phyloP scores from a whole-genome alignment of 2,888 invertebrate species.

The Drosophila basisetae region DNA sequence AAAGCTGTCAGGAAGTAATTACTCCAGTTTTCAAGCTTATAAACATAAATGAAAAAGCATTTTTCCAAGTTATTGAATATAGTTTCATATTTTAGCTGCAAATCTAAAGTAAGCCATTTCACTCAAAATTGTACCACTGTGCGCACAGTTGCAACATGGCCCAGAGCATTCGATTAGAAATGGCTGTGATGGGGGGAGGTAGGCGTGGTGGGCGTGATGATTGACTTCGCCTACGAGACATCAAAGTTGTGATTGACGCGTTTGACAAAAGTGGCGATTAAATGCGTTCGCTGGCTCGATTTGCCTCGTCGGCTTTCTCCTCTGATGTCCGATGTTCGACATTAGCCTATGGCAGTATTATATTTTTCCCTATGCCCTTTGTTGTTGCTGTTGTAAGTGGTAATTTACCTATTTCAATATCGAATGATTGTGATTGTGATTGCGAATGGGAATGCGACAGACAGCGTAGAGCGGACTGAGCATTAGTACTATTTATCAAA shows the following conservation, averaged over 20 bases:
- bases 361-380: neutral
- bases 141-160: conserved; percentile 12
- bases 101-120: too few relatives aligned
- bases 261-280: conserved; percentile 78
- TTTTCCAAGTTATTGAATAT: neutral
- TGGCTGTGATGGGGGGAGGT: neutral
- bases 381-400: conserved; percentile 30
- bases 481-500: conserved; percentile 36
- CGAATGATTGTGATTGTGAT: conserved; percentile 47
- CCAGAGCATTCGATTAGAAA: conserved; percentile 16
- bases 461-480: conserved; percentile 28
- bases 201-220: conserved; percentile 28
- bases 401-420: conserved; percentile 72
- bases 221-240: conserved; percentile 37
- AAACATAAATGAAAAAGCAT: neutral
- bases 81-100: neutral
- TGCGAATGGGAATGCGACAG: conserved; percentile 56
- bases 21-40: neutral
- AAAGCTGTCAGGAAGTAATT: neutral
- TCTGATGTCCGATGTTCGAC: conserved; percentile 40
- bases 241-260: conserved; percentile 70
- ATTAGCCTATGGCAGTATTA: conserved; percentile 44
- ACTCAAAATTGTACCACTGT: conserved; percentile 30
- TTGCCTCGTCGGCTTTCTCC: conserved; percentile 35
- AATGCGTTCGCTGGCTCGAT: conserved; percentile 27